Evolutionary conservation across 2,888 invertebrate genomes (phyloP).

Genomic region (Drosophila koepferae): DNA sequence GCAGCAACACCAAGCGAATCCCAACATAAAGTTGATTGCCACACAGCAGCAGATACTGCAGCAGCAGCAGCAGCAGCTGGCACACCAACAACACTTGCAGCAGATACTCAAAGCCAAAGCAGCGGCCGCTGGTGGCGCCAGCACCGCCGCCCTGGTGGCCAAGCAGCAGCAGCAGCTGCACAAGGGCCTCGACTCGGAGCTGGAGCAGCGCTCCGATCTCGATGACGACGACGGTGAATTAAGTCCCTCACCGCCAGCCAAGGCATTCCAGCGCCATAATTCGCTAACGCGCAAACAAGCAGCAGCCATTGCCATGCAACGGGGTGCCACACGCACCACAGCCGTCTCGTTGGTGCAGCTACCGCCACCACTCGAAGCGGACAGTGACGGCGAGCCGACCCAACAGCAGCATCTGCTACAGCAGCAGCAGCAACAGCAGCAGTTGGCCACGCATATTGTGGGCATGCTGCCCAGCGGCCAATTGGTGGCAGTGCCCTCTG

Average conservation of each 20-base stretch:
- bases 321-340: slow-evolving; percentile 87
- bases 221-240: slow-evolving; percentile 84
- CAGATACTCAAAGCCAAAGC: slow-evolving; percentile 83
- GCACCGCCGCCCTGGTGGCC: slow-evolving; percentile 81
- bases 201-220: slow-evolving; percentile 83
- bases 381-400: slow-evolving; percentile 88
- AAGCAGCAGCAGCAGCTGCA: slow-evolving; percentile 81
- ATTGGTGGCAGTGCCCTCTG: slow-evolving; percentile 75
- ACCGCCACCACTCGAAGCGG: slow-evolving; percentile 91
- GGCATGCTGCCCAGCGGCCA: slow-evolving; percentile 77
- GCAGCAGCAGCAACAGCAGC: slow-evolving; percentile 62
- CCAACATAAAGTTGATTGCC: slow-evolving; percentile 82
- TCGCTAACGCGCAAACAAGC: slow-evolving; percentile 88
- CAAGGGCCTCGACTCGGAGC: slow-evolving; percentile 80
- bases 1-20: slow-evolving; percentile 77
- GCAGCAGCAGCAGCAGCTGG: slow-evolving; percentile 81
- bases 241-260: slow-evolving; percentile 85
- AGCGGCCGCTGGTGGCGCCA: slow-evolving; percentile 79
- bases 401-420: slow-evolving; percentile 37
- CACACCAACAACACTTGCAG: slow-evolving; percentile 83
- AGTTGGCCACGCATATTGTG: slow-evolving; percentile 76
- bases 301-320: slow-evolving; percentile 87
- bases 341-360: slow-evolving; percentile 92
- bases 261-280: slow-evolving; percentile 88
- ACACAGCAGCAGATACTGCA: slow-evolving; percentile 81